Base-by-base conservation (phyloP, 2,888 invertebrate species). In the Prosapia bicincta region DNA sequence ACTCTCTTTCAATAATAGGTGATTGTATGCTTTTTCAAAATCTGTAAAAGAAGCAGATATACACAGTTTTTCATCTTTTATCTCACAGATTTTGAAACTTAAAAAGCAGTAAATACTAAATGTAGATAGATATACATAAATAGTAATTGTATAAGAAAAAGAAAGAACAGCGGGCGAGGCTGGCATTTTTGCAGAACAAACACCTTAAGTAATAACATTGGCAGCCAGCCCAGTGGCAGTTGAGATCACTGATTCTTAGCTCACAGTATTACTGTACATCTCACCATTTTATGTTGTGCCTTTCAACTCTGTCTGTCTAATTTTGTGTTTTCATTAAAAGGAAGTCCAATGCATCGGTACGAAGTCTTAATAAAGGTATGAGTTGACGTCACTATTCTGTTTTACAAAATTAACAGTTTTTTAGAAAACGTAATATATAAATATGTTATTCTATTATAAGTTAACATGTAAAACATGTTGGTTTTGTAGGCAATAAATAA, bases 161-260 rank as follows among this genome's bases (percentile, higher is more conserved):
- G 20, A 54, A 20, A 5, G 20, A 20, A 3, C 3, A 20, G 13
- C 20, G 3, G n/a, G 54, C 5, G 54, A 54, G 54, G 20, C 54
- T 54, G 54, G 54, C 54, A 54, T 6, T 54, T 20, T n/a, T 54
- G 54, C 54, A 54, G 54, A 54, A 54, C 54, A 54, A 54, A 54
- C 54, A 54, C 54, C 54, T 54, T 54, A 54, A 54, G 54, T 54
- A 54, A 54, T 54, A 54, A 54, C 54, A 54, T 54, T 54, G 54
- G 54, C 54, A 54, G 20, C 13, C 3, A 9, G 20, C 54, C 38
- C n/a, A n/a, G n/a, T n/a, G n/a, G n/a, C 54, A 54, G 54, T 20
- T 20, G 20, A 54, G 54, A 54, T 54, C 20, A 54, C 54, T 20
- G 54, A 20, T 1, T 54, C 20, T 54, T 9, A 54, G 54, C 54